Conservation (phyloP, 2,888 invertebrate genomes). For the Pseudococcus longispinus region DNA sequence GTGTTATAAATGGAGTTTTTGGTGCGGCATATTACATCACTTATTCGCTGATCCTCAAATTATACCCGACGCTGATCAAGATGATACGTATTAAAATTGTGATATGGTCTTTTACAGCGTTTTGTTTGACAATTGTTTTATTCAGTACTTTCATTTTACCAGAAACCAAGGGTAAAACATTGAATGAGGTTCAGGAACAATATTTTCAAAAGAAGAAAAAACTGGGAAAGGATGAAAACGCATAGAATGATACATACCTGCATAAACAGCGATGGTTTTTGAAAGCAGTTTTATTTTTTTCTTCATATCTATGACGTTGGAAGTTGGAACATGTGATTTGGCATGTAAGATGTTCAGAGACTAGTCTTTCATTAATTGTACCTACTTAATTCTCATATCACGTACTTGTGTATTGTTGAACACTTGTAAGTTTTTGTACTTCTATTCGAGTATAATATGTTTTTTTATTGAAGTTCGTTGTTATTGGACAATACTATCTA, state of each 20-base stretch:
- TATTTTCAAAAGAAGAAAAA: conserved; percentile 37
- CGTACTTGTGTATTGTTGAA: too few relatives aligned
- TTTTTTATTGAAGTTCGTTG: too few relatives aligned
- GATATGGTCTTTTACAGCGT: background rate
- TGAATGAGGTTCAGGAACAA: conserved; percentile 29
- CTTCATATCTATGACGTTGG: too few relatives aligned
- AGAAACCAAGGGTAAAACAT: conserved; percentile 21
- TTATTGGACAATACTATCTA: too few relatives aligned
- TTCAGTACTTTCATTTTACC: conserved; percentile 23
- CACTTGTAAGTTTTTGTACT: too few relatives aligned
- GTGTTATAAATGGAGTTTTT: background rate
- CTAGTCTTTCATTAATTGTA: too few relatives aligned
- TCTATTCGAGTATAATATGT: too few relatives aligned
- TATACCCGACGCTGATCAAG: background rate
- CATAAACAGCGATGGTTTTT: too few relatives aligned
- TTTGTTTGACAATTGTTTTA: background rate
- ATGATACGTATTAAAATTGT: background rate
- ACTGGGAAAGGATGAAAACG: background rate
- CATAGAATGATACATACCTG: background rate
- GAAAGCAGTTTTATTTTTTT: too few relatives aligned
- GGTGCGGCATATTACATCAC: background rate
- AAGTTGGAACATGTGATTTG: too few relatives aligned
- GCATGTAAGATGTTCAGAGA: too few relatives aligned
- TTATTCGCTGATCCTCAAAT: background rate
- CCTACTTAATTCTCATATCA: too few relatives aligned